A percentile compares a stretch with the other conserved stretches of the same genome.
Evolutionary conservation across 2,113 vertebrate species (phyloP).

Genomic region (Colinus virginianus): DNA sequence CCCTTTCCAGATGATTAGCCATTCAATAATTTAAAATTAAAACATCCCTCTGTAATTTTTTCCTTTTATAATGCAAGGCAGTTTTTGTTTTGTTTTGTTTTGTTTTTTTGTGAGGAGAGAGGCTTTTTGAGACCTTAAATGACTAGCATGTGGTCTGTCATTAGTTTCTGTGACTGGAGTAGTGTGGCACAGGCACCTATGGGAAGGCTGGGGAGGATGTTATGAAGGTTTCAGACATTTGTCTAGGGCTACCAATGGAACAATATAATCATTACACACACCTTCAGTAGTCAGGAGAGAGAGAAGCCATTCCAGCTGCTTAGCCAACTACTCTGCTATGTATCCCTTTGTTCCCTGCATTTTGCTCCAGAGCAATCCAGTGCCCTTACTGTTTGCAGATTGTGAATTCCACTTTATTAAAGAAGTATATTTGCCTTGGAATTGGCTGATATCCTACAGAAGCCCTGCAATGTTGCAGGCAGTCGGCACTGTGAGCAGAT

Average conservation of each 20-base stretch:
- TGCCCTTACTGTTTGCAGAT: background rate
- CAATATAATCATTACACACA: background rate
- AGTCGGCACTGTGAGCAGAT: background rate
- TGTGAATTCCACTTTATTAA: constrained; percentile 10
- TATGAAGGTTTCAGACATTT: accelerated
- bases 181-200: background rate
- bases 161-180: background rate
- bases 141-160: background rate
- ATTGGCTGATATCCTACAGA: background rate
- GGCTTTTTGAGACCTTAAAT: background rate
- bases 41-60: background rate
- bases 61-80: background rate
- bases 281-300: background rate
- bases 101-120: background rate
- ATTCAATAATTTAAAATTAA: background rate
- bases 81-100: background rate
- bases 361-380: background rate
- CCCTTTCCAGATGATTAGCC: background rate
- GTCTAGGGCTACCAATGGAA: background rate
- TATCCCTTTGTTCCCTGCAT: background rate
- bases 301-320: background rate
- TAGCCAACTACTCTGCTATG: background rate
- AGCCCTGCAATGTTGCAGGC: background rate
- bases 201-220: background rate
- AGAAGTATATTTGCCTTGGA: constrained; percentile 23